A percentile compares a stretch with the other conserved stretches of the same genome.
Evolutionary conservation across 2,113 vertebrate species (phyloP).

Genomic region (Piaya cayana): DNA sequence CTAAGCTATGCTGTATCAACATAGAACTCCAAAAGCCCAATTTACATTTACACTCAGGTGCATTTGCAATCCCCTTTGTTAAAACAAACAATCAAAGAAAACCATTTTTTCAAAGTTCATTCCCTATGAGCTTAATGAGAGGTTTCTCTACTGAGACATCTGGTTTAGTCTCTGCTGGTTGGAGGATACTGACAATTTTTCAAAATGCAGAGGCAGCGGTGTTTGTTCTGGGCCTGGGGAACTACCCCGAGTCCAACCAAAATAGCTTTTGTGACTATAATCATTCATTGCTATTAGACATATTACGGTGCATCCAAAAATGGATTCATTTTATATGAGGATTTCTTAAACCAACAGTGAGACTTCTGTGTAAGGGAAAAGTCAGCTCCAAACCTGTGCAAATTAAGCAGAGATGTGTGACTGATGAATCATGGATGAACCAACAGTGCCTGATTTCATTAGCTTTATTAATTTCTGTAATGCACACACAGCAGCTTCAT

Average conservation of each 20-base stretch:
- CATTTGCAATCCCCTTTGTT: slow-evolving; percentile 37
- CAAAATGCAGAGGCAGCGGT: background rate
- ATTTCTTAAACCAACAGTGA: slow-evolving; percentile 36
- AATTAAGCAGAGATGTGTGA: slow-evolving; percentile 40
- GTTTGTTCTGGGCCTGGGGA: slow-evolving; percentile 35
- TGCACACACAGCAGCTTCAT: background rate
- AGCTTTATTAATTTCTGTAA: slow-evolving; percentile 35
- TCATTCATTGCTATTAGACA: slow-evolving; percentile 35
- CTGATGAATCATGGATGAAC: slow-evolving; percentile 49
- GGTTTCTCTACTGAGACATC: slow-evolving; percentile 60
- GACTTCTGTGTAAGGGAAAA: slow-evolving; percentile 11
- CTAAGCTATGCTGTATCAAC: slow-evolving; percentile 59
- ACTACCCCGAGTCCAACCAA: background rate
- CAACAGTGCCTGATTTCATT: slow-evolving; percentile 31
- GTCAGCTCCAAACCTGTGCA: slow-evolving; percentile 13
- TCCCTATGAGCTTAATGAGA: slow-evolving; percentile 24
- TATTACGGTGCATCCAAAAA: slow-evolving; percentile 55
- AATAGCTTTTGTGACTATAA: background rate
- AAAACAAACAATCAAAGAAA: slow-evolving; percentile 63
- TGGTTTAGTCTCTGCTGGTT: slow-evolving; percentile 45
- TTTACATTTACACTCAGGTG: slow-evolving; percentile 62
- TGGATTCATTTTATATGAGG: background rate
- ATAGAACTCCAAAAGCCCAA: slow-evolving; percentile 49
- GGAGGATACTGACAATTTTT: slow-evolving; percentile 33
- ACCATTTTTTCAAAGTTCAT: slow-evolving; percentile 52